Base-by-base conservation (phyloP, 2,797 vertebrate species). In the Gorsachius magnificus region DNA sequence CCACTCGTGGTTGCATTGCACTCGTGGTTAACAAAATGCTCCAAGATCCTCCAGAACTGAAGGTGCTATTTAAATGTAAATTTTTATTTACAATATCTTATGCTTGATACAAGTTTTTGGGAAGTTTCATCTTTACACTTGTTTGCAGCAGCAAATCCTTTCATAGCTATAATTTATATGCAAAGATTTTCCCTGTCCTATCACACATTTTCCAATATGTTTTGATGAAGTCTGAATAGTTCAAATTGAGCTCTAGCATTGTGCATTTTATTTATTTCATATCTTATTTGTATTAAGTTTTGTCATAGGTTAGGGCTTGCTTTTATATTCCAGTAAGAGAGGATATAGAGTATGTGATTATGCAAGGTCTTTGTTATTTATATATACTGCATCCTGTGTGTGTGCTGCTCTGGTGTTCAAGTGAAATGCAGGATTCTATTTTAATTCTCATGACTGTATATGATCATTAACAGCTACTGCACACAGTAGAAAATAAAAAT, bases 311-410 rank as follows among this genome's bases (percentile, higher is more conserved):
- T 95, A 97, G 87, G 93, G 76, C 93, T 96, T 83, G 74, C 96
- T 97, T 97, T 97, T 95, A 93, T 96, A 94, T 93, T 96, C 92
- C 82, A 76, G 85, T 83, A 95, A 97, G 96, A 95, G 95, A 92
- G 88, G 95, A 94, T 97, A 95, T 79, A 95, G 93, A 94, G 89
- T 90, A 26, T 93, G 93, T 95, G 95, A 97, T 96, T 96, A 96
- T 97, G 96, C 95, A 58, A 95, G 95, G 96, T 84, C 92, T 97
- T 97, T 97, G 97, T 97, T 97, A 97, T 97, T 97, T 97, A 96
- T 97, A 96, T 93, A 94, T 94, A 82, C 93, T 88, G 96, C 97
- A 92, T 94, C 96, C 94, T 79, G 12, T 88, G 95, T 92, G 83
- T 87, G 85, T 83, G 89, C 92, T 64, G 69, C 87, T 94, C 93